phyloP scores from a whole-genome alignment of 2,888 invertebrate genomes.

The Ctena decussata region DNA sequence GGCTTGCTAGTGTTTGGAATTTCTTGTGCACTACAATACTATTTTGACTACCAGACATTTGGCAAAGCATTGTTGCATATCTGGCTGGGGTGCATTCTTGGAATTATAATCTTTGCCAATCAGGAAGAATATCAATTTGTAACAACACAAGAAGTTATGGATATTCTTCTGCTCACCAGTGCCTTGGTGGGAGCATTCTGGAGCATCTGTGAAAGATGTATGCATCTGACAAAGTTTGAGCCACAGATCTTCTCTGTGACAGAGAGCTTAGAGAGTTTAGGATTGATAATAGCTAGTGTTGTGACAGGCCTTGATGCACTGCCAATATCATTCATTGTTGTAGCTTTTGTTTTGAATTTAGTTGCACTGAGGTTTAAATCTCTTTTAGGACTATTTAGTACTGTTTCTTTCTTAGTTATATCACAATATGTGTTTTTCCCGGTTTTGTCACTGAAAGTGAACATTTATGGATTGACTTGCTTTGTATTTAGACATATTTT shows the following conservation, averaged over 20 bases:
- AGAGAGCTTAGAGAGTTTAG: slow-evolving; percentile 81
- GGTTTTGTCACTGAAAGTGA: slow-evolving; percentile 73
- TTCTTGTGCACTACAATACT: slow-evolving; percentile 82
- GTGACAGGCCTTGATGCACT: slow-evolving; percentile 76
- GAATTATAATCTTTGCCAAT: slow-evolving; percentile 82
- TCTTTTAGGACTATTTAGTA: slow-evolving; percentile 75
- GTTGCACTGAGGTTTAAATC: slow-evolving; percentile 85
- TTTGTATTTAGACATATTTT: slow-evolving; percentile 80
- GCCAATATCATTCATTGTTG: slow-evolving; percentile 74
- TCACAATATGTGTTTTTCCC: slow-evolving; percentile 76
- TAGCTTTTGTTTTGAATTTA: slow-evolving; percentile 79
- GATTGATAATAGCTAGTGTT: slow-evolving; percentile 80
- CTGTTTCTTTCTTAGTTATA: slow-evolving; percentile 72
- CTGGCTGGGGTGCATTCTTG: slow-evolving; percentile 85
- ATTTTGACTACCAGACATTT: slow-evolving; percentile 78
- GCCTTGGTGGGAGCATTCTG: slow-evolving; percentile 77
- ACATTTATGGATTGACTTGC: slow-evolving; percentile 82
- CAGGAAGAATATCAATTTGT: slow-evolving; percentile 74
- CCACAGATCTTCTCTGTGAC: slow-evolving; percentile 70
- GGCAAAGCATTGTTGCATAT: slow-evolving; percentile 81
- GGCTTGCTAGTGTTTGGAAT: slow-evolving; percentile 82
- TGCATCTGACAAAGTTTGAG: slow-evolving; percentile 69
- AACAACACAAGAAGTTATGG: slow-evolving; percentile 80
- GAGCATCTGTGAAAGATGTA: slow-evolving; percentile 75
- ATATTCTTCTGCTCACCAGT: slow-evolving; percentile 83